Conservation (phyloP, 2,888 invertebrate genomes). For the Pachliopta kotzebuea region DNA sequence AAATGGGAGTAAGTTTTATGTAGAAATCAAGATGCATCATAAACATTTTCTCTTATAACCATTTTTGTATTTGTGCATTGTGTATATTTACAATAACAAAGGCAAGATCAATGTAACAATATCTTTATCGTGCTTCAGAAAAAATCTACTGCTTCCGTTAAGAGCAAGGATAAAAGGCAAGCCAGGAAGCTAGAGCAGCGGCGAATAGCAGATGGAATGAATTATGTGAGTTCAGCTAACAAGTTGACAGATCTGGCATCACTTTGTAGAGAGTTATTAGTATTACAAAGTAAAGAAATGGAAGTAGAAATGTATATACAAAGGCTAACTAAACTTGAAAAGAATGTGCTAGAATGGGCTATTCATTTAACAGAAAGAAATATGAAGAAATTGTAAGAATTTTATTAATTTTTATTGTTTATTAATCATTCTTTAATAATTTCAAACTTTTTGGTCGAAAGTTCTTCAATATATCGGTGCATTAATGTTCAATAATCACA, state of each 20-base stretch:
- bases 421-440: neutral
- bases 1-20: neutral
- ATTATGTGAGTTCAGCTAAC: slow-evolving; percentile 82
- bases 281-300: slow-evolving; percentile 81
- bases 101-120: too few relatives aligned
- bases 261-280: slow-evolving; percentile 81
- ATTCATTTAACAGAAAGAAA: slow-evolving; percentile 88
- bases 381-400: slow-evolving; percentile 86
- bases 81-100: neutral
- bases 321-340: slow-evolving; percentile 78
- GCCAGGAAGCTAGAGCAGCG: slow-evolving; percentile 82
- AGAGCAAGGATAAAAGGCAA: slow-evolving; percentile 82
- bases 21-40: neutral
- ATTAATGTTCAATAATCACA: too few relatives aligned
- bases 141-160: slow-evolving; percentile 66
- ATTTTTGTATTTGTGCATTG: neutral
- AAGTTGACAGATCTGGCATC: slow-evolving; percentile 79
- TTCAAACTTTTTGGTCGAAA: neutral
- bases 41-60: neutral
- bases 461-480: neutral
- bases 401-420: neutral
- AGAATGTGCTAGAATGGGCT: slow-evolving; percentile 83
- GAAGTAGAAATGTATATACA: slow-evolving; percentile 82
- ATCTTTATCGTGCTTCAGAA: slow-evolving; percentile 59
- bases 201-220: slow-evolving; percentile 81